A percentile compares a stretch with the other conserved stretches of the same genome.
phyloP scores from a whole-genome alignment of 2,888 invertebrate genomes.

The Calameuta pallipes region DNA sequence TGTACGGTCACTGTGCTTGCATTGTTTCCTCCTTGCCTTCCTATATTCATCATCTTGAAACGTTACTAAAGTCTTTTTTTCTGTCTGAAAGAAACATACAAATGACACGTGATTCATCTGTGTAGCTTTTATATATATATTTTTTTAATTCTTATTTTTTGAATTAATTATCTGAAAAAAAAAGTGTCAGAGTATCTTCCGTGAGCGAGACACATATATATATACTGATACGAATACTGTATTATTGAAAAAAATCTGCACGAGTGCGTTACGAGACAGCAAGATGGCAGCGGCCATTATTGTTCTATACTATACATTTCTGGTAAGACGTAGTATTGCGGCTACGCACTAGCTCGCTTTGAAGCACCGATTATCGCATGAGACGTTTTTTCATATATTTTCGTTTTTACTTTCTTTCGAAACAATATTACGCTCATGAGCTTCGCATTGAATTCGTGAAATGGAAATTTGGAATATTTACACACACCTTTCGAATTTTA shows the following conservation, averaged over 20 bases:
- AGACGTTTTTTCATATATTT: background rate
- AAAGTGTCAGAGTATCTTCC: background rate
- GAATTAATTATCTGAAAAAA: background rate
- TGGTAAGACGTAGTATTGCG: constrained; percentile 49
- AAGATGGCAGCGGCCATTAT: constrained; percentile 70
- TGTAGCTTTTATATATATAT: background rate
- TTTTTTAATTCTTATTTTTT: background rate
- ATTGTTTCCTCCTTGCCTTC: background rate
- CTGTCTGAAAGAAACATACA: constrained; percentile 10
- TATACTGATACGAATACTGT: background rate
- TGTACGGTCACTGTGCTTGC: constrained; percentile 2
- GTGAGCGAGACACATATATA: background rate
- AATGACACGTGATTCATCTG: background rate
- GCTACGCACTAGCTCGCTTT: constrained; percentile 17
- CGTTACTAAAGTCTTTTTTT: background rate
- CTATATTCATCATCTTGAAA: background rate
- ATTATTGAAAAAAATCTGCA: constrained; percentile 22
- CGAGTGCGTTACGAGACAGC: constrained; percentile 65
- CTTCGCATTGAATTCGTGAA: background rate
- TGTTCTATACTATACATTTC: constrained; percentile 35
- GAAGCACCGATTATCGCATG: constrained; percentile 12
- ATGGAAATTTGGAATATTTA: background rate
- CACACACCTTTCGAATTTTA: background rate
- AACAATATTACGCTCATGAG: background rate
- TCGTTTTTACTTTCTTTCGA: background rate